phyloP scores from a whole-genome alignment of 2,113 vertebrate species.

The Aldabrachelys gigantea region DNA sequence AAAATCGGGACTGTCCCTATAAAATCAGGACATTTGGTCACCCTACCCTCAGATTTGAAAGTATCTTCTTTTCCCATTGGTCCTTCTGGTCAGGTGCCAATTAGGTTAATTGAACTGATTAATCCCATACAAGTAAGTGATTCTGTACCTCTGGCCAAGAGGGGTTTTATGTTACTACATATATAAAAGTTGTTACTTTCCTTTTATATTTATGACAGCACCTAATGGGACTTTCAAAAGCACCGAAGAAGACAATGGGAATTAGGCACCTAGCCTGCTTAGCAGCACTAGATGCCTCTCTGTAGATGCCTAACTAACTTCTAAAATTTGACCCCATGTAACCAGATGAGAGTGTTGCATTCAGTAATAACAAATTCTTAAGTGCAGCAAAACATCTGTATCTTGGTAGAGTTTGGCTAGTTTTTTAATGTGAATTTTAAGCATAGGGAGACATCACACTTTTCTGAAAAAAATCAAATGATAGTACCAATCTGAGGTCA shows the following conservation, averaged over 20 bases:
- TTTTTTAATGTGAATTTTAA: constrained; percentile 17
- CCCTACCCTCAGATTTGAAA: too few relatives aligned
- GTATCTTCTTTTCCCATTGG: too few relatives aligned
- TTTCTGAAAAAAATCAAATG: background rate
- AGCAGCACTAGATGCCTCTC: background rate
- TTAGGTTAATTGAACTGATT: too few relatives aligned
- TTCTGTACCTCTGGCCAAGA: too few relatives aligned
- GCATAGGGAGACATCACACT: background rate
- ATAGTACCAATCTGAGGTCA: background rate
- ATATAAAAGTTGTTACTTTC: too few relatives aligned
- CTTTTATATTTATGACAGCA: background rate
- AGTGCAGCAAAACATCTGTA: background rate
- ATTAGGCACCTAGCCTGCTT: background rate
- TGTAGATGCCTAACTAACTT: background rate
- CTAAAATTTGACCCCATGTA: background rate
- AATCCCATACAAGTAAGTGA: too few relatives aligned
- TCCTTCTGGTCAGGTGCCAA: too few relatives aligned
- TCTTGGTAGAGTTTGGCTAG: background rate
- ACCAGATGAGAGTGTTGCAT: background rate
- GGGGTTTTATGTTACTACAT: too few relatives aligned
- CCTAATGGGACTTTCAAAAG: background rate
- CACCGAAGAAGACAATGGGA: background rate
- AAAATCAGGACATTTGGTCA: too few relatives aligned
- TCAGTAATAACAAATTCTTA: background rate
- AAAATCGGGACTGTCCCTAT: too few relatives aligned